A percentile compares a stretch with the other conserved stretches of the same genome.
Evolutionary conservation across 2,797 vertebrate species (phyloP).

Genomic region (Calcarius lapponicus): DNA sequence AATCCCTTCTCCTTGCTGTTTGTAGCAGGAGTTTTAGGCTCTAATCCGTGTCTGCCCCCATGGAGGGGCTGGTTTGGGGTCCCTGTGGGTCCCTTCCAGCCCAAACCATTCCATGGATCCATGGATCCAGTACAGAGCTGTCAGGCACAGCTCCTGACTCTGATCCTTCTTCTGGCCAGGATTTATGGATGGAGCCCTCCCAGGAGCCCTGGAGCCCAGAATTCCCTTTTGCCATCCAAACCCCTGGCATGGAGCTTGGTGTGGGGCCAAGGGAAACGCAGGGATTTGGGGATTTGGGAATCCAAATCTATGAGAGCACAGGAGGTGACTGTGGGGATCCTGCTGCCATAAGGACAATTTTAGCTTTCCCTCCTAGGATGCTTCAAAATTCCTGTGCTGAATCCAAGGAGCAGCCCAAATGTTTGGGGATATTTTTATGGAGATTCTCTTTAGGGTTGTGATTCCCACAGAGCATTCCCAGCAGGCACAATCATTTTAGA

Average conservation of each 20-base stretch:
- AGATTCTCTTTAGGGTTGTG: not conserved
- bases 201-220: not conserved
- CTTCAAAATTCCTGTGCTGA: not conserved
- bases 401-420: not conserved
- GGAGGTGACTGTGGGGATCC: not conserved
- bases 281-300: not conserved
- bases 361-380: not conserved
- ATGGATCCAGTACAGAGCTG: not conserved
- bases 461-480: not conserved
- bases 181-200: not conserved
- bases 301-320: not conserved
- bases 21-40: rapidly evolving
- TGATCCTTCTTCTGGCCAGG: not conserved
- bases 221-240: not conserved
- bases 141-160: not conserved
- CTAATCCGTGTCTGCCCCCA: not conserved
- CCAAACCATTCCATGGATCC: not conserved
- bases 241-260: not conserved
- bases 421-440: not conserved
- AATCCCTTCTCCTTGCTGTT: not conserved
- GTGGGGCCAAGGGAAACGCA: not conserved
- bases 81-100: not conserved
- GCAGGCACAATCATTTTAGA: not conserved
- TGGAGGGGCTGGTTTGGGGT: not conserved
- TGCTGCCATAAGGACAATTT: not conserved